Evolutionary conservation across 2,888 invertebrate genomes (phyloP), one percentile per base, ranked within the genome.

Genomic region (Meta bourneti): DNA sequence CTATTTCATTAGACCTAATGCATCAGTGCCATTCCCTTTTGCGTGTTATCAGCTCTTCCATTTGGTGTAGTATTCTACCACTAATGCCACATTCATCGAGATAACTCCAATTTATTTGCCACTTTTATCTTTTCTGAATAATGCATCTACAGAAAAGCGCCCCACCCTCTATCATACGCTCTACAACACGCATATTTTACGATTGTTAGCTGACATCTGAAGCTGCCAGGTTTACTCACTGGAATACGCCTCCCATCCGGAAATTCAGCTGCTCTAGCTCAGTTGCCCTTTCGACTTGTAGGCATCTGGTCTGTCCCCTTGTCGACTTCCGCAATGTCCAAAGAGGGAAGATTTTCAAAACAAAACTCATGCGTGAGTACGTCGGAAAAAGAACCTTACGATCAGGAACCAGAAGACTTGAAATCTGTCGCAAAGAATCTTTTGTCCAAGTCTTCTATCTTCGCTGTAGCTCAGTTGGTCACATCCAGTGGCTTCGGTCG

Each of bases 401-500:
- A 85, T 8, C 13, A 84, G 6, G 72, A 77, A 11, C 16, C 70
- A 16, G 88, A 91, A 19, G 83, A 87, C 74, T 88, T 91, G 34
- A 91, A 88, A 79, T 78, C 88, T 7, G 72, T 91, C 7, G 51
- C 61, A 7, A 34, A 51, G 52, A 88, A 83, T 77, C 77, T 92
- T 70, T 71, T 92, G 54, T 80, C 82, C 1, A 89, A 74, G 19
- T 92, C 92, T 13, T 92, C 92, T 16, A 79, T 92, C 1, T 92
- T 89, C 81, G 92, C 92, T 5, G 89, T 92, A 48, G 75, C 92
- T 13, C 92, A 92, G n/a, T 19, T 92, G 13, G 92, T 89, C 11
- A 61, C 80, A 4, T 92, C 92, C 5, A 89, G n/a, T n/a, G 81
- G 89, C 20, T 74, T 71, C 48, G 83, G 74, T n/a, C 75, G 92